Percentiles rank a stretch among this genome's conserved stretches.
Conservation (phyloP, 2,113 vertebrate species). For the Ctenodactylus gundi region DNA sequence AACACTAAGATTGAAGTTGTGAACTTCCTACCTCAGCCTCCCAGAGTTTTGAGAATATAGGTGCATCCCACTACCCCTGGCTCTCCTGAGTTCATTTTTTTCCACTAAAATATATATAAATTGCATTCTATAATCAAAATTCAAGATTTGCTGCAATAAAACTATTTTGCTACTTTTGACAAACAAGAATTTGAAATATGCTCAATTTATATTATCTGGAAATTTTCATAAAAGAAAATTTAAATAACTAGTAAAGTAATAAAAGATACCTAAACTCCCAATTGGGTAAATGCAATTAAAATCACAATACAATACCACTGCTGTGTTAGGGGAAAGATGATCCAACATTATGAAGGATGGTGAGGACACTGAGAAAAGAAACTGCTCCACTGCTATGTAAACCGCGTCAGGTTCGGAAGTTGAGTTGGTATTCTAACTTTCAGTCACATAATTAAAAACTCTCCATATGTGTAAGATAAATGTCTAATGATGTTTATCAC, state of each 20-base stretch:
- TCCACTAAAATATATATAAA: neutral
- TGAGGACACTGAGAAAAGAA: neutral
- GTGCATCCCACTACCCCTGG: no score
- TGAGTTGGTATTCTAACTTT: neutral
- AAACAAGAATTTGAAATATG: constrained; percentile 7
- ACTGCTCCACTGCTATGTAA: neutral
- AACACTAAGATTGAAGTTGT: no score
- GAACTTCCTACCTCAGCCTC: no score
- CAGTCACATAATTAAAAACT: neutral
- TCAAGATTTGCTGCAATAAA: neutral
- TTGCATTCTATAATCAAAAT: neutral
- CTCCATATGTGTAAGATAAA: neutral
- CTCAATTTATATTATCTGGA: neutral
- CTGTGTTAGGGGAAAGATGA: neutral
- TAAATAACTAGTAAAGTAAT: neutral
- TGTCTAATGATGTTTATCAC: neutral
- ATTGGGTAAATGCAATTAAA: neutral
- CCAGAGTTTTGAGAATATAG: no score
- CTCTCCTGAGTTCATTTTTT: neutral
- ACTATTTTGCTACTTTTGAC: neutral
- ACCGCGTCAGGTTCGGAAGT: neutral
- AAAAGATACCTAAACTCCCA: neutral
- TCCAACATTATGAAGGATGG: neutral
- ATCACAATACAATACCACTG: neutral
- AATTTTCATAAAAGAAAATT: neutral